phyloP scores from a whole-genome alignment of 2,113 vertebrate genomes.

The Cyanoderma ruficeps region DNA sequence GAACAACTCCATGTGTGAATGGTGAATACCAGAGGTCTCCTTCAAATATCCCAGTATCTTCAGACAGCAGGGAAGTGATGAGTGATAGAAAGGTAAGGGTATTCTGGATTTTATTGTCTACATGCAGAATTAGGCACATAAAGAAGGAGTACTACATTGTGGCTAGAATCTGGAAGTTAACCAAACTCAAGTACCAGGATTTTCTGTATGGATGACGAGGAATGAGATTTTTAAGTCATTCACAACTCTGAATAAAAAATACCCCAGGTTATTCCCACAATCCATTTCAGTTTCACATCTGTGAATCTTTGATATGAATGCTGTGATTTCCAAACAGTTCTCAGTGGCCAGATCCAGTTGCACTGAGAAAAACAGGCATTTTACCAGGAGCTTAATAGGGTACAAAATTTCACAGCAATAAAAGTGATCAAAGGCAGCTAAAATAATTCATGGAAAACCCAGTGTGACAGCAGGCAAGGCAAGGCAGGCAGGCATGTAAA shows the following conservation, averaged over 20 bases:
- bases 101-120: background rate
- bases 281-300: background rate
- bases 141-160: background rate
- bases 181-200: background rate
- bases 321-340: background rate
- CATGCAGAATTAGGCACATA: background rate
- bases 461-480: background rate
- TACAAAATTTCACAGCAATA: background rate
- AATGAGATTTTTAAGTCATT: background rate
- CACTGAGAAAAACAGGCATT: background rate
- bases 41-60: background rate
- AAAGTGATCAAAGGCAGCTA: background rate
- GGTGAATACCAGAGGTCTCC: background rate
- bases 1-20: background rate
- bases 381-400: background rate
- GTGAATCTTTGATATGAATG: background rate
- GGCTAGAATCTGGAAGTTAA: background rate
- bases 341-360: background rate
- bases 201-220: background rate
- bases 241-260: background rate
- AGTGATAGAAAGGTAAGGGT: background rate
- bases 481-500: background rate
- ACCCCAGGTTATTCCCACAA: background rate
- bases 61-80: background rate
- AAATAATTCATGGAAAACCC: background rate